Evolutionary conservation across 1,140 invertebrate species (phyloP).

Genomic region (Ridgeia piscesae): DNA sequence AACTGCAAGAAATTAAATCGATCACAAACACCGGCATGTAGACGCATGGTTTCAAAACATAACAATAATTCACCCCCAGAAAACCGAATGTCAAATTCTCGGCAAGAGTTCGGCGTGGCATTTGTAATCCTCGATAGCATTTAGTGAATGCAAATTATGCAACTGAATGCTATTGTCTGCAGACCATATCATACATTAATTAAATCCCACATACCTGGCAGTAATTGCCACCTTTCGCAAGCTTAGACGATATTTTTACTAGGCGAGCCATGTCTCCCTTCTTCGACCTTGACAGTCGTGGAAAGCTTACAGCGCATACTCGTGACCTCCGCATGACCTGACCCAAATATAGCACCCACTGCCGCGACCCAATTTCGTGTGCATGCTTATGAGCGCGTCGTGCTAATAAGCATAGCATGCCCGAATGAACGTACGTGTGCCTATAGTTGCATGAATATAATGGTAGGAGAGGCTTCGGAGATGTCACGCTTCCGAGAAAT

Average conservation of each 20-base stretch:
- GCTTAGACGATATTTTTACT: not conserved
- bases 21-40: not conserved
- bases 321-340: not conserved
- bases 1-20: not conserved
- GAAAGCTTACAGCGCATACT: not conserved
- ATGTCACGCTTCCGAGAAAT: not conserved
- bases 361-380: not conserved
- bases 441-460: not conserved
- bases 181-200: not conserved
- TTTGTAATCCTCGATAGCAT: not conserved
- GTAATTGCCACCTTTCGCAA: not conserved
- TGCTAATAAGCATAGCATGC: not conserved
- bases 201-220: not conserved
- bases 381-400: not conserved
- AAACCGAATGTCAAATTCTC: not conserved
- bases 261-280: not conserved
- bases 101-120: not conserved
- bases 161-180: not conserved
- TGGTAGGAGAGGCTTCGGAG: not conserved
- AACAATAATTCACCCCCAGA: slow-evolving; percentile 5
- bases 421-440: not conserved
- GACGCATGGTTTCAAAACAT: not conserved
- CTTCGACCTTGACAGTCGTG: not conserved
- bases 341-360: not conserved
- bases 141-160: not conserved